A percentile compares a stretch with the other conserved stretches of the same genome.
These are phyloP conservation scores for Periophthalmus modestus DNA, from an alignment of 2,113 vertebrate genomes.

Conservation along the genomic window DNA sequence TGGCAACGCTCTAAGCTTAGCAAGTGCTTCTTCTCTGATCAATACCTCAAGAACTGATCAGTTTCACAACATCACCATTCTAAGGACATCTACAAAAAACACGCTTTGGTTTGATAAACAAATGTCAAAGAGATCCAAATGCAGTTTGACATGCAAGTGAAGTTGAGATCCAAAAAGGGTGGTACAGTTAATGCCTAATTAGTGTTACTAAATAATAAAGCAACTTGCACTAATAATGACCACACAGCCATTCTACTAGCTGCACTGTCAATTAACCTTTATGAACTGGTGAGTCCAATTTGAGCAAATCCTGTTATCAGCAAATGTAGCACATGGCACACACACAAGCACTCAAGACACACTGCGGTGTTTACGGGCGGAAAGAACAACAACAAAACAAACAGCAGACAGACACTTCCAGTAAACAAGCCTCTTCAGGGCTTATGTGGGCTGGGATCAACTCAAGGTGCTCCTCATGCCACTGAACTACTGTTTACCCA, in stretches of 20 bases:
- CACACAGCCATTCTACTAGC: constrained; percentile 74
- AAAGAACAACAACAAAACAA: constrained; percentile 77
- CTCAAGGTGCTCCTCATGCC: constrained; percentile 72
- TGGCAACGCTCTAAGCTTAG: constrained; percentile 23
- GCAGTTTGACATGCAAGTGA: constrained; percentile 77
- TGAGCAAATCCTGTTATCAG: constrained; percentile 83
- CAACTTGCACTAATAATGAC: constrained; percentile 78
- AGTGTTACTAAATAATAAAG: constrained; percentile 79
- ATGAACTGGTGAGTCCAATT: constrained; percentile 76
- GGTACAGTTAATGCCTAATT: constrained; percentile 75
- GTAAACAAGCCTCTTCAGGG: constrained; percentile 71
- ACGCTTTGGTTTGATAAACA: constrained; percentile 69
- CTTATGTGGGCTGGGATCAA: constrained; percentile 70
- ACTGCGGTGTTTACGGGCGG: constrained; percentile 72
- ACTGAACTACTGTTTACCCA: constrained; percentile 72
- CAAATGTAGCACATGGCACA: constrained; percentile 79
- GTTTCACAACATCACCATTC: constrained; percentile 61
- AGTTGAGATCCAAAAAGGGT: constrained; percentile 72
- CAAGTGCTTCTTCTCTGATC: constrained; percentile 57
- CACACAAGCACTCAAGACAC: constrained; percentile 71
- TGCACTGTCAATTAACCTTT: constrained; percentile 80
- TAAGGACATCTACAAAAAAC: constrained; percentile 76
- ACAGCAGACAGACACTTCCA: constrained; percentile 73
- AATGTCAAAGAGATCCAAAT: constrained; percentile 76
- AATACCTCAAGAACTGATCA: constrained; percentile 60